phyloP scores from a whole-genome alignment of 2,797 vertebrate species.

The Lithobates sylvaticus region DNA sequence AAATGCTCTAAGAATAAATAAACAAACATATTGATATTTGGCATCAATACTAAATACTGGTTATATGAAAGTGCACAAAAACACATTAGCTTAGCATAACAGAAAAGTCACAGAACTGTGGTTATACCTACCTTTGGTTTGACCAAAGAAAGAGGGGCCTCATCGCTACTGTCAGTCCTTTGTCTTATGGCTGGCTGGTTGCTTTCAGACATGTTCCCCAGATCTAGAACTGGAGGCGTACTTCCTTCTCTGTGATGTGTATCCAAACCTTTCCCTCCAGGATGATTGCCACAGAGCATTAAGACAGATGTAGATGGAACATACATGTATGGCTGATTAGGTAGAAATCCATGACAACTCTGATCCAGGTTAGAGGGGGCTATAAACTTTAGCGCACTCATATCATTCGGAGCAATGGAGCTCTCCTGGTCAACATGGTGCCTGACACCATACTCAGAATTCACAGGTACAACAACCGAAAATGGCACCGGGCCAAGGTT shows the following conservation, averaged over 20 bases:
- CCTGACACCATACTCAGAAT: constrained; percentile 69
- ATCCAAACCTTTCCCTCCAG: constrained; percentile 55
- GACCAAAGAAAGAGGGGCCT: constrained; percentile 73
- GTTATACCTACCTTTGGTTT: constrained; percentile 73
- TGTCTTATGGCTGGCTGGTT: constrained; percentile 72
- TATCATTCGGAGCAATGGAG: constrained; percentile 56
- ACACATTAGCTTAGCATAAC: background rate
- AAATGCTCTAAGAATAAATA: background rate
- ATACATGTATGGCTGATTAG: constrained; percentile 79
- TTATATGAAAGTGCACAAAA: background rate
- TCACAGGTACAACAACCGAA: constrained; percentile 66
- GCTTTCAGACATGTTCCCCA: constrained; percentile 66
- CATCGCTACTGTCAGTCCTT: constrained; percentile 57
- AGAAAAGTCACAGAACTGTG: background rate
- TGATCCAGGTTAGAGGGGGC: constrained; percentile 57
- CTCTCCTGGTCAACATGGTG: constrained; percentile 63
- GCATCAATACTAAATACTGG: background rate
- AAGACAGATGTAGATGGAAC: constrained; percentile 86
- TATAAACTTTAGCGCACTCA: constrained; percentile 49
- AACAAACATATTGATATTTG: background rate
- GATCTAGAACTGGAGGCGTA: background rate
- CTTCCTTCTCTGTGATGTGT: constrained; percentile 46
- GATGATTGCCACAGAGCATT: constrained; percentile 81
- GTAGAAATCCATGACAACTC: constrained; percentile 64
- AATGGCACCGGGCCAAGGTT: constrained; percentile 54